phyloP scores from a whole-genome alignment of 2,888 invertebrate species.

The Lutraria lutraria region DNA sequence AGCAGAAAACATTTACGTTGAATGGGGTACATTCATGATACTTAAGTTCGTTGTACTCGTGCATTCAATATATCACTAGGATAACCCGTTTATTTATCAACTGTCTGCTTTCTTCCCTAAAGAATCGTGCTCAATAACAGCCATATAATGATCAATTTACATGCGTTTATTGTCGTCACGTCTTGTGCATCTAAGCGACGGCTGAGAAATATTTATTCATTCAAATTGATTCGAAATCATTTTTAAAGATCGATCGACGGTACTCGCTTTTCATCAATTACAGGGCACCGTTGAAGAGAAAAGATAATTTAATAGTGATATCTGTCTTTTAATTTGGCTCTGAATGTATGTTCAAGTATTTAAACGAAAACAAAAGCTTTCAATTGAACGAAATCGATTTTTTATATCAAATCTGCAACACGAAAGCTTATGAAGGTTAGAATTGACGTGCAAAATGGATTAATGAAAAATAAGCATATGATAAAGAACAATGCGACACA shows the following conservation, averaged over 20 bases:
- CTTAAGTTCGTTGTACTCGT: neutral
- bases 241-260: neutral
- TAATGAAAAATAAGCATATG: too few species aligned
- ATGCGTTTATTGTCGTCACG: neutral
- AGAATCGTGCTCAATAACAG: neutral
- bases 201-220: neutral
- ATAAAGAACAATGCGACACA: too few species aligned
- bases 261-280: neutral
- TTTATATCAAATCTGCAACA: too few species aligned
- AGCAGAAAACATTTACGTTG: neutral
- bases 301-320: neutral
- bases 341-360: neutral
- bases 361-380: neutral
- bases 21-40: neutral
- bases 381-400: neutral
- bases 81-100: neutral
- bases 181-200: neutral
- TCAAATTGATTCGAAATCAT: neutral
- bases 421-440: too few species aligned
- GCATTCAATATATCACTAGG: neutral
- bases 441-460: too few species aligned
- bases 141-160: neutral
- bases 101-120: neutral
- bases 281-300: neutral
- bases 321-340: neutral